Evolutionary conservation across 2,888 invertebrate genomes (phyloP).

Genomic region (Acanthoscelides obtectus): DNA sequence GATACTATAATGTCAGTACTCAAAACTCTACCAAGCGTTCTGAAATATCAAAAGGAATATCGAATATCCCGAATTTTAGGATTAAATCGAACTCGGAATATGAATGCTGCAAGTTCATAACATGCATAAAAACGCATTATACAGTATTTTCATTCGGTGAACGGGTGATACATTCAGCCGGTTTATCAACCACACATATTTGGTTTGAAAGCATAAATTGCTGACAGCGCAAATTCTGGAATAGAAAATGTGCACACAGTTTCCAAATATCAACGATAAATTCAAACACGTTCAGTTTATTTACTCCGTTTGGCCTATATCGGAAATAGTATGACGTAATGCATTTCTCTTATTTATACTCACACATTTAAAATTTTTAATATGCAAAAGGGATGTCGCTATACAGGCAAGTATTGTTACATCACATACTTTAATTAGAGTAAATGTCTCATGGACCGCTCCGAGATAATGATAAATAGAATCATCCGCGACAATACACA

Average conservation of each 20-base stretch:
- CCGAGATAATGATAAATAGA: too few species aligned
- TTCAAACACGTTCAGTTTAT: not conserved
- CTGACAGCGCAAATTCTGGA: not conserved
- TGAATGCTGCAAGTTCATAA: conserved; percentile 40
- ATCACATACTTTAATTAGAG: too few species aligned
- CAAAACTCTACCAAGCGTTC: too few species aligned
- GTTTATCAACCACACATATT: not conserved
- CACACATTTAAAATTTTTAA: too few species aligned
- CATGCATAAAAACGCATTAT: conserved; percentile 5
- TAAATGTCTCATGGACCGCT: too few species aligned
- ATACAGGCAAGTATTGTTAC: too few species aligned
- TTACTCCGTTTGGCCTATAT: not conserved
- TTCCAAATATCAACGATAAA: not conserved
- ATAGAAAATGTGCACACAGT: not conserved
- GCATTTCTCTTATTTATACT: not conserved
- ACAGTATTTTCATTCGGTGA: not conserved
- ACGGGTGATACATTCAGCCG: conserved; percentile 41
- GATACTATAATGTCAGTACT: too few species aligned
- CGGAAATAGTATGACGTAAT: not conserved
- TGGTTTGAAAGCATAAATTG: not conserved
- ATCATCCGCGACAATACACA: too few species aligned
- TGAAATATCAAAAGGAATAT: too few species aligned
- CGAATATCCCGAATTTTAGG: too few species aligned
- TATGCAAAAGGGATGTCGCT: too few species aligned
- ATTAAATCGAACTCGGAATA: too few species aligned